Percentiles rank a stretch among this genome's conserved stretches.
phyloP scores from a whole-genome alignment of 2,113 vertebrate genomes.

The Grammomys surdaster region DNA sequence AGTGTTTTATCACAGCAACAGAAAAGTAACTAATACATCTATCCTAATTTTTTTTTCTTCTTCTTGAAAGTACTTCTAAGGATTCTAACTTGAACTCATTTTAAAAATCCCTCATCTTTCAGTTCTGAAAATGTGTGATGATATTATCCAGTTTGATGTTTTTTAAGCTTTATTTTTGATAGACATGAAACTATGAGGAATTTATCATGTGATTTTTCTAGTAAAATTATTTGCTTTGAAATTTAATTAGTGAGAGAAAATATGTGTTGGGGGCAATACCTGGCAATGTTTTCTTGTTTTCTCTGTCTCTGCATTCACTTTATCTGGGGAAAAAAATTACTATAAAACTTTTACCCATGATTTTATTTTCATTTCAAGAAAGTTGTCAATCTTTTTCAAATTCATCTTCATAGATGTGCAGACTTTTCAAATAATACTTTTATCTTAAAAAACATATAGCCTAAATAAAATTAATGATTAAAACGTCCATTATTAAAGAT shows the following conservation, averaged over 20 bases:
- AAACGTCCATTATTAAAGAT: constrained; percentile 2
- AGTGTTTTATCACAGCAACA: background rate
- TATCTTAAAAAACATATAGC: background rate
- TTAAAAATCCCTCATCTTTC: constrained; percentile 28
- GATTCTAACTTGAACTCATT: background rate
- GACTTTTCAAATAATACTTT: background rate
- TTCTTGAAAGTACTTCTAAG: constrained; percentile 37
- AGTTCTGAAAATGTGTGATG: constrained; percentile 20
- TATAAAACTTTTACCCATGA: background rate
- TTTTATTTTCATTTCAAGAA: constrained; percentile 33
- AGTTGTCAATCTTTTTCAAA: constrained; percentile 8
- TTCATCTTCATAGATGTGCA: constrained; percentile 10
- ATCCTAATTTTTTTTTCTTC: background rate
- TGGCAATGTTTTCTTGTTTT: background rate
- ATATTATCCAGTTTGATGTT: background rate
- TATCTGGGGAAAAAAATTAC: background rate
- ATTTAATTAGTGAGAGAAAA: constrained; percentile 41
- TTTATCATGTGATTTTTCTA: background rate
- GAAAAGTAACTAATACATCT: background rate
- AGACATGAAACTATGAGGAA: constrained; percentile 20
- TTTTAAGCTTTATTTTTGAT: background rate
- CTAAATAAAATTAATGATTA: constrained; percentile 1
- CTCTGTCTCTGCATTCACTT: background rate
- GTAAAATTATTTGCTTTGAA: constrained; percentile 50
- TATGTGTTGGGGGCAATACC: background rate